These are phyloP conservation scores for Limnephilus rhombicus DNA, from an alignment of 2,888 invertebrate species.

Conservation along the genomic window DNA sequence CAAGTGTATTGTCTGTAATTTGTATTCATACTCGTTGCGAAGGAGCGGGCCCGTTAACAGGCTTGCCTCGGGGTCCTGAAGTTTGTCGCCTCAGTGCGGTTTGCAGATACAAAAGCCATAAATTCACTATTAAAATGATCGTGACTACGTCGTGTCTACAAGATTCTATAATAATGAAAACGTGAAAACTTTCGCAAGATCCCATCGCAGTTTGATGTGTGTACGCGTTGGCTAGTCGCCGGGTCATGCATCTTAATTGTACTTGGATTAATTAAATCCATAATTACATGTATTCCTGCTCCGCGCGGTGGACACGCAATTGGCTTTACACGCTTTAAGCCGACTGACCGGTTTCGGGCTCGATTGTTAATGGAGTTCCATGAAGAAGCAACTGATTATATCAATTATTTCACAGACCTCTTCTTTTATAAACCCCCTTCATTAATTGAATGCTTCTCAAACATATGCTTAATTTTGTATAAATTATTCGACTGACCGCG, in stretches of 20 bases:
- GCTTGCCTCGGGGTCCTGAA: background rate
- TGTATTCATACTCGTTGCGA: background rate
- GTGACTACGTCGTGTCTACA: background rate
- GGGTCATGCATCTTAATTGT: conserved; percentile 37
- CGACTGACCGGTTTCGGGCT: conserved; percentile 2
- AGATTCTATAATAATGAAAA: background rate
- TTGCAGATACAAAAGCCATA: background rate
- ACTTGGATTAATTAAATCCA: conserved; percentile 31
- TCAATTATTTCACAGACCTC: conserved; percentile 2
- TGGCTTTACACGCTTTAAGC: conserved; percentile 9
- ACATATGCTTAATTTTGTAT: background rate
- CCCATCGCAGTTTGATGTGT: background rate
- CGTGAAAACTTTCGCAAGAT: conserved; percentile 1
- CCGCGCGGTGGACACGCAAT: background rate
- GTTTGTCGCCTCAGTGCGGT: background rate
- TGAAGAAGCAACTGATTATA: background rate
- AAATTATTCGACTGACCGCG: background rate
- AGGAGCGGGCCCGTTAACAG: background rate
- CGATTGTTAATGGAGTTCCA: background rate
- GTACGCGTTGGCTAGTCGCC: background rate
- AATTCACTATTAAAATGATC: background rate
- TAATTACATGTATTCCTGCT: conserved; percentile 16
- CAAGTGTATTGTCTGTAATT: background rate
- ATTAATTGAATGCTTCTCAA: background rate
- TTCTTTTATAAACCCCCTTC: background rate